Percentiles rank a stretch among this genome's conserved stretches.
Evolutionary conservation across 2,113 vertebrate genomes (phyloP).

Genomic region (Hemiprocne comata): DNA sequence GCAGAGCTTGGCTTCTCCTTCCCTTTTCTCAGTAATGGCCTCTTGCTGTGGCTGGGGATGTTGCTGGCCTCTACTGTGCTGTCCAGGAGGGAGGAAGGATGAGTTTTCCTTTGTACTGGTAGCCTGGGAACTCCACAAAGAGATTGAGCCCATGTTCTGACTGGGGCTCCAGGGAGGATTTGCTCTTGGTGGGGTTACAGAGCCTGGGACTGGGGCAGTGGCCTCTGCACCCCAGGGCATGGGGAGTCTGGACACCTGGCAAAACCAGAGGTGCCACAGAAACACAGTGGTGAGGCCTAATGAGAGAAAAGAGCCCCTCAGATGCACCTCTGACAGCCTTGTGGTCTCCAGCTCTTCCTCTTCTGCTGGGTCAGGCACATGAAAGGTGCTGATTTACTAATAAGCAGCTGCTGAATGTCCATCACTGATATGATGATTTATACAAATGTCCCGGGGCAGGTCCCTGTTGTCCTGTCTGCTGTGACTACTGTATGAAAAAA

Average conservation of each 20-base stretch:
- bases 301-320: background rate
- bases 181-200: background rate
- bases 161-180: background rate
- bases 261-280: background rate
- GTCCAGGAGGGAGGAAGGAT: background rate
- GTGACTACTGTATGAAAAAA: background rate
- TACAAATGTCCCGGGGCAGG: background rate
- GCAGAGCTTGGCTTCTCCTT: background rate
- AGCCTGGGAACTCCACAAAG: no score
- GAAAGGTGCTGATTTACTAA: background rate
- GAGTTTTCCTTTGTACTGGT: background rate
- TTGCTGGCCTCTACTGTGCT: background rate
- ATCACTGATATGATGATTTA: background rate
- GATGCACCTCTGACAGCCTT: background rate
- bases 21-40: background rate
- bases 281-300: background rate
- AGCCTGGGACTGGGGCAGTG: accelerated
- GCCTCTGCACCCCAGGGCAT: background rate
- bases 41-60: accelerated
- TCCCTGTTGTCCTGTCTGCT: background rate
- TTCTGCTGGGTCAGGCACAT: background rate
- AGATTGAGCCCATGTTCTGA: no score
- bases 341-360: background rate
- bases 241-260: no score
- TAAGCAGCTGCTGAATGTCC: background rate